Evolutionary conservation across 2,797 vertebrate species (phyloP), one percentile per base, ranked within the genome.

Genomic region (Ambastaia sidthimunki): DNA sequence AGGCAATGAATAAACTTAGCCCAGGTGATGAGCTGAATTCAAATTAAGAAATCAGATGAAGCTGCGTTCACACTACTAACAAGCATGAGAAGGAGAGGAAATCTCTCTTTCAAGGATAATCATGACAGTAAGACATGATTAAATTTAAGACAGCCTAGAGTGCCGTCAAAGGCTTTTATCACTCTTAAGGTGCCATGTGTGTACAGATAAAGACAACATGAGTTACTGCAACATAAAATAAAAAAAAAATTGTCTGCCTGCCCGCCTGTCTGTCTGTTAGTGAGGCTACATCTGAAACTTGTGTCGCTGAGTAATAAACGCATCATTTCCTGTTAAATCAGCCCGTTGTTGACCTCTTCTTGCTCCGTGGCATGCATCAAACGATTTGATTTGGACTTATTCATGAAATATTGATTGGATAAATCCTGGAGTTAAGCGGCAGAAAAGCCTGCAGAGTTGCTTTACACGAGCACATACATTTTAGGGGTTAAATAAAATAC

Each of bases 341-440:
- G 50, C 59, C 84, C 66, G 87, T 90, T 85, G 74, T 78, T 82
- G 62, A 87, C 66, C 74, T 84, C 76, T 80, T 13, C 86, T 84
- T 83, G 80, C 88, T 87, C 84, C 71, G 69, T 82, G 86, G 87
- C 86, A 81, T 78, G 80, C 83, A 88, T 88, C 85, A 88, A 88
- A 85, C 71, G 60, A 90, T 89, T 91, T 90, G 87, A 91, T 92
- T 91, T 91, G 90, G 87, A 91, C 88, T 88, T 91, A 86, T 92
- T 93, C 91, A 92, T 93, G 85, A 89, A 92, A 93, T 93, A 94
- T 92, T 93, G 88, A 93, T 93, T 88, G 83, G 80, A 86, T 87
- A 89, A 90, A 92, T 93, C 87, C 89, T 88, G 86, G 85, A 88
- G 87, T 90, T 91, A 92, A 92, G 90, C 89, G 83, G 85, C 88